Percentiles rank a stretch among this genome's conserved stretches.
Evolutionary conservation across 2,113 vertebrate genomes (phyloP).

Genomic region (Gallinago paraguaiae): DNA sequence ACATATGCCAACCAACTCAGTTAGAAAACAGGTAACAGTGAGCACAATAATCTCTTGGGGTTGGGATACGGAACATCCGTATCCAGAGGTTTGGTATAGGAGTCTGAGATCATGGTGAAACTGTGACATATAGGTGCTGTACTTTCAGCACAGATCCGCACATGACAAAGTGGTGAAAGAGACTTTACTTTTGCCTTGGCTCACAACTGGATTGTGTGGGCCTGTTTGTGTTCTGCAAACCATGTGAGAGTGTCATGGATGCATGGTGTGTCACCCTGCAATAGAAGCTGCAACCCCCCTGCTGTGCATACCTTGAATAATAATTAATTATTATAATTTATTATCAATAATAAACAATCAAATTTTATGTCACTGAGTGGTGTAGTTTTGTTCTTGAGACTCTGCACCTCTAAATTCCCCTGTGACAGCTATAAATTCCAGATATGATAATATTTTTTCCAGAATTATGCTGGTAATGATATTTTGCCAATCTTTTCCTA

Average conservation of each 20-base stretch:
- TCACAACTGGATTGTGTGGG: not conserved
- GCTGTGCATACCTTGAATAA: not conserved
- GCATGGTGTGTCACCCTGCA: not conserved
- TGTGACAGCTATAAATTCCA: not conserved
- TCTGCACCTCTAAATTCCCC: not conserved
- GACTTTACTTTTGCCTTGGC: not conserved
- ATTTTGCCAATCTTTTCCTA: not conserved
- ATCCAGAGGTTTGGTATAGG: not conserved
- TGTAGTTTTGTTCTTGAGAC: not conserved
- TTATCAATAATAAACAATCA: no score
- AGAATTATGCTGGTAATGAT: not conserved
- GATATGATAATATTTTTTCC: not conserved
- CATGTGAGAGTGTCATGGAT: fast-evolving
- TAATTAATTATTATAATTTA: no score
- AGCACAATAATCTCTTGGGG: not conserved
- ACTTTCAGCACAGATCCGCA: not conserved
- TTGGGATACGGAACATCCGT: not conserved
- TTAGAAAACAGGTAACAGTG: not conserved
- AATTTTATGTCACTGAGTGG: not conserved
- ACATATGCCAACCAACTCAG: not conserved
- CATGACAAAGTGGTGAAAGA: not conserved
- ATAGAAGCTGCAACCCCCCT: not conserved
- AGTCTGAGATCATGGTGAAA: not conserved
- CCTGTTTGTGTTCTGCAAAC: not conserved
- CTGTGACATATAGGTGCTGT: not conserved